Evolutionary conservation across 35 echinoderm and acorn worm species (phyloP).

Genomic region (Heliocidaris erythrogramma): DNA sequence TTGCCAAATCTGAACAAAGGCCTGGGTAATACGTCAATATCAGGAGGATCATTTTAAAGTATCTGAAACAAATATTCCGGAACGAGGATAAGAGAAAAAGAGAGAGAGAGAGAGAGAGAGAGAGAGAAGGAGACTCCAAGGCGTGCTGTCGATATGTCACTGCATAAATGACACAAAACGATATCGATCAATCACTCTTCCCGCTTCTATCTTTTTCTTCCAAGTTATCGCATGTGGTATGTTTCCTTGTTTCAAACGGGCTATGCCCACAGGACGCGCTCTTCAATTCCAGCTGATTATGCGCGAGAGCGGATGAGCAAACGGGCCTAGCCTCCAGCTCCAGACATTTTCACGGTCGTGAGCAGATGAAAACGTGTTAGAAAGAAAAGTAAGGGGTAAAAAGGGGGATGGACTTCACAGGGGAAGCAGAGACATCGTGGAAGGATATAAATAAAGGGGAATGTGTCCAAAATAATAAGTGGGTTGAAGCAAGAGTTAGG

Average conservation of each 20-base stretch:
- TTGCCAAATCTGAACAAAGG: no score
- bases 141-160: neutral
- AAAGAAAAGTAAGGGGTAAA: neutral
- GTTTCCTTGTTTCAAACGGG: neutral
- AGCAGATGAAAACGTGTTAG: neutral
- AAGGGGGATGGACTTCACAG: neutral
- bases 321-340: neutral
- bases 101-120: neutral
- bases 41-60: no score
- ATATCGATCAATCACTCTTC: neutral
- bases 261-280: neutral
- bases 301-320: conserved; percentile 3
- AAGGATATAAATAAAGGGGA: neutral
- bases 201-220: neutral
- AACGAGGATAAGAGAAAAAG: no score
- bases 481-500: neutral
- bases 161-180: conserved; percentile 4
- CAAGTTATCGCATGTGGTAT: neutral
- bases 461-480: conserved; percentile 13
- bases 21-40: no score
- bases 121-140: neutral
- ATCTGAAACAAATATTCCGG: no score
- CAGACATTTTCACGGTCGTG: conserved; percentile 20
- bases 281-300: conserved; percentile 33
- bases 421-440: neutral